Evolutionary conservation across 2,797 vertebrate species (phyloP).

Genomic region (Prionace glauca): DNA sequence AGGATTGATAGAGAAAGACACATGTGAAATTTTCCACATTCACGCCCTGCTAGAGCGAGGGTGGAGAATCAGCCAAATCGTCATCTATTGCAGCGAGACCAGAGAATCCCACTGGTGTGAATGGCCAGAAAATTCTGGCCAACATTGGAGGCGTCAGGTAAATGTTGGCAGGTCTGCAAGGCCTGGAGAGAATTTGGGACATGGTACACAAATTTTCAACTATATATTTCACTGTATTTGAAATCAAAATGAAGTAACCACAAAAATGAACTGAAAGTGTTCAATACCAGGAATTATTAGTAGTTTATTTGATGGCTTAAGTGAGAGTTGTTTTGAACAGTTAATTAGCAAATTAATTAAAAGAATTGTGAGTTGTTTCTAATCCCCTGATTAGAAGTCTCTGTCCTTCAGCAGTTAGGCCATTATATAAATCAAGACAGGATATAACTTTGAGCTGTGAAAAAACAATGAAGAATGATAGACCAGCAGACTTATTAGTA

Average conservation of each 20-base stretch:
- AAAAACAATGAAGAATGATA: neutral
- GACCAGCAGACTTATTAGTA: neutral
- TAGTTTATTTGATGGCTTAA: neutral
- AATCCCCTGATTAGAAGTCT: neutral
- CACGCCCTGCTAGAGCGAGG: no score
- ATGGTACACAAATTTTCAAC: neutral
- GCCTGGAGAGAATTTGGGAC: neutral
- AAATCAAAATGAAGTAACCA: neutral
- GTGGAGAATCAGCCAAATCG: no score
- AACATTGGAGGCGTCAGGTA: neutral
- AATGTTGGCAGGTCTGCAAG: neutral
- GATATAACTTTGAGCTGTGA: no score
- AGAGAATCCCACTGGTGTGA: neutral
- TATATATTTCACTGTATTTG: neutral
- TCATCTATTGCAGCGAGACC: neutral
- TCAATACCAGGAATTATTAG: neutral
- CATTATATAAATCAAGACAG: neutral
- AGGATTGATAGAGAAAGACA: no score
- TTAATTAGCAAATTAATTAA: neutral
- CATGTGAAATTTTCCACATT: no score
- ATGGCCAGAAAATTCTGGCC: no score
- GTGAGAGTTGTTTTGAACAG: neutral
- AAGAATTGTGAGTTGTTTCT: neutral
- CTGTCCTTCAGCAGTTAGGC: neutral
- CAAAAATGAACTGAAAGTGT: neutral